Conservation (phyloP, 1,140 invertebrate genomes). For the Saccostrea cuccullata region DNA sequence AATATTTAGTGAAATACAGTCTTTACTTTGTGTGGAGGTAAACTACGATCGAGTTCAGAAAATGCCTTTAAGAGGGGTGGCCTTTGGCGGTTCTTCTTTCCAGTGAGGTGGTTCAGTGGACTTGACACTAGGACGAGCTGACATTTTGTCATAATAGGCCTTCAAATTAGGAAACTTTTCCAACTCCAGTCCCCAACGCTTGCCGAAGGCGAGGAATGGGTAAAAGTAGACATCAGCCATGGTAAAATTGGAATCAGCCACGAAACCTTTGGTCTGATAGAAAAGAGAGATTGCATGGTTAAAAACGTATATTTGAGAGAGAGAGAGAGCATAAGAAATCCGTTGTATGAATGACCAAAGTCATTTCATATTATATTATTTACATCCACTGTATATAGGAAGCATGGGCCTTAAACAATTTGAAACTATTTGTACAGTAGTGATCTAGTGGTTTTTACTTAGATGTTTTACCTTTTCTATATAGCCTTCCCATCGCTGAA, state of each 20-base stretch:
- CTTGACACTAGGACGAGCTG: slow-evolving; percentile 42
- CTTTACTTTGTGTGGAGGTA: no score
- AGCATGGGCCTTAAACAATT: no score
- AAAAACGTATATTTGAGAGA: not conserved
- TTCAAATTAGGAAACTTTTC: slow-evolving; percentile 60
- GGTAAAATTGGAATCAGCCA: slow-evolving; percentile 48
- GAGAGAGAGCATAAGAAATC: not conserved
- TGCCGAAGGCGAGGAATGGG: slow-evolving; percentile 77
- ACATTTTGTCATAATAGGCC: slow-evolving; percentile 53
- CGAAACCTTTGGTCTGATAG: not conserved
- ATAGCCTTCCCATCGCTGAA: slow-evolving; percentile 5
- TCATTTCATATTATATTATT: not conserved
- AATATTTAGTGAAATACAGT: no score
- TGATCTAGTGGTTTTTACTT: no score
- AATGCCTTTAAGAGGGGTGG: no score
- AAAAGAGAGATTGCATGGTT: not conserved
- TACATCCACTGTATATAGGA: not conserved
- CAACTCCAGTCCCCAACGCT: slow-evolving; percentile 80
- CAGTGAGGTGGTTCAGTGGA: slow-evolving; percentile 60
- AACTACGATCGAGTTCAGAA: no score
- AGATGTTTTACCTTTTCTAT: not conserved
- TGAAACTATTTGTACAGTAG: no score
- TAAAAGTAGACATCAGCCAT: slow-evolving; percentile 59
- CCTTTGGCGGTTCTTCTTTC: slow-evolving; percentile 34
- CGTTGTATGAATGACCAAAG: not conserved